phyloP scores from a whole-genome alignment of 2,888 invertebrate genomes.

The Listrodromus nycthemerus region DNA sequence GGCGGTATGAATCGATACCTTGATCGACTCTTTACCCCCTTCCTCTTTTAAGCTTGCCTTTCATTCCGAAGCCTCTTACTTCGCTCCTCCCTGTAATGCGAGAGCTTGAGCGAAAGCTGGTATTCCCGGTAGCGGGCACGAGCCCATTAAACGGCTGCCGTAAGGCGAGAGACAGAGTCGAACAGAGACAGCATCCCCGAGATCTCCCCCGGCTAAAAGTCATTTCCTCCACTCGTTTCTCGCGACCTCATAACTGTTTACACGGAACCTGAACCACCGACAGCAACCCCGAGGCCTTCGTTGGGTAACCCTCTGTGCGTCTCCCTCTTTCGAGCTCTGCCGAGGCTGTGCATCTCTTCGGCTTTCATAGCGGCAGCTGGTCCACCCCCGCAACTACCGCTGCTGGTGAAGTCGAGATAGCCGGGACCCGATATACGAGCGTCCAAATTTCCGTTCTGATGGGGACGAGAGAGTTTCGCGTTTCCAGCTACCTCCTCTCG shows the following conservation, averaged over 20 bases:
- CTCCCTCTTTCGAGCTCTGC: slow-evolving; percentile 40
- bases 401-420: slow-evolving; percentile 44
- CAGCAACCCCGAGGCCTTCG: slow-evolving; percentile 51
- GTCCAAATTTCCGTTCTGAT: slow-evolving; percentile 60
- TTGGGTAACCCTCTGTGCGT: slow-evolving; percentile 34
- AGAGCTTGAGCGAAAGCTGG: slow-evolving; percentile 32
- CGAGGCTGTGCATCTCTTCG: slow-evolving; percentile 36
- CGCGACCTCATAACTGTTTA: slow-evolving; percentile 66
- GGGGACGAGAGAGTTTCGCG: slow-evolving; percentile 45
- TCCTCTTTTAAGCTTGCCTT: not conserved
- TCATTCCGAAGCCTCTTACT: slow-evolving; percentile 14
- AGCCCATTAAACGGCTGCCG: slow-evolving; percentile 66
- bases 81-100: slow-evolving; percentile 34
- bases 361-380: slow-evolving; percentile 29
- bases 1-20: slow-evolving; percentile 52
- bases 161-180: not conserved
- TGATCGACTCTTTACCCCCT: slow-evolving; percentile 41
- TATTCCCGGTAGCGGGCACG: slow-evolving; percentile 50
- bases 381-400: not conserved
- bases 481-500: slow-evolving; percentile 24
- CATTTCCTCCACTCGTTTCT: slow-evolving; percentile 67
- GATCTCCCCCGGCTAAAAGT: slow-evolving; percentile 67
- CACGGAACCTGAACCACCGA: slow-evolving; percentile 62
- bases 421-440: slow-evolving; percentile 46
- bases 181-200: slow-evolving; percentile 59